Percentiles rank a stretch among this genome's conserved stretches.
Evolutionary conservation across 1,140 invertebrate species (phyloP).

Genomic region (Mactra quadrangularis): DNA sequence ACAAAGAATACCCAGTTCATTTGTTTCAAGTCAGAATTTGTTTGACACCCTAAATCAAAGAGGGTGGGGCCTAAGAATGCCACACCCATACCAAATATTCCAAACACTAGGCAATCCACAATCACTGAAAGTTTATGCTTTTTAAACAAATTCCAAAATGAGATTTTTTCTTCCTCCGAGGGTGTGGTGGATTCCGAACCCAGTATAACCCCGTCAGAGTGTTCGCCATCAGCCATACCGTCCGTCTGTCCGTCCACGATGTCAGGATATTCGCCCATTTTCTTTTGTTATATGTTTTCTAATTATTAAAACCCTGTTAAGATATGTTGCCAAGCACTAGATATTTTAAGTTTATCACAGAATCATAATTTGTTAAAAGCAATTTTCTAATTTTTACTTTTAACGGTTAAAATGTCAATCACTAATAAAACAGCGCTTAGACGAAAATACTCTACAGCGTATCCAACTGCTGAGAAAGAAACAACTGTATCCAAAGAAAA

Average conservation of each 20-base stretch:
- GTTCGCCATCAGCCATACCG: slow-evolving; percentile 13
- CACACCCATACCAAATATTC: slow-evolving; percentile 85
- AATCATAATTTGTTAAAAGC: too few relatives aligned
- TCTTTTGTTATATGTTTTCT: too few relatives aligned
- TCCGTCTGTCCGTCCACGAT: background rate
- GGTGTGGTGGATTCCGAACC: slow-evolving; percentile 21
- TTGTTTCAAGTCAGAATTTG: slow-evolving; percentile 82
- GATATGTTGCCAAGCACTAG: too few relatives aligned
- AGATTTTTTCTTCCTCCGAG: slow-evolving; percentile 43
- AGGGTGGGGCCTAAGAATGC: slow-evolving; percentile 85
- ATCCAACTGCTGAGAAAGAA: too few relatives aligned
- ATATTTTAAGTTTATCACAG: too few relatives aligned
- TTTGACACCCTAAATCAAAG: slow-evolving; percentile 85
- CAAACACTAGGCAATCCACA: slow-evolving; percentile 84
- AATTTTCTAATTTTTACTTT: too few relatives aligned
- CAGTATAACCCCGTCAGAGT: slow-evolving; percentile 19
- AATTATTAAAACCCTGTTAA: too few relatives aligned
- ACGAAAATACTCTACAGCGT: too few relatives aligned
- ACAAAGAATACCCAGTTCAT: slow-evolving; percentile 86
- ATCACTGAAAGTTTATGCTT: slow-evolving; percentile 83
- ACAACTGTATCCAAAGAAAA: too few relatives aligned
- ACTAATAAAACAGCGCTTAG: too few relatives aligned
- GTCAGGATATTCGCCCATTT: slow-evolving; percentile 14
- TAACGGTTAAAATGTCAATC: too few relatives aligned
- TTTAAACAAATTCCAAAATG: slow-evolving; percentile 82